Percentiles rank a stretch among this genome's conserved stretches.
Evolutionary conservation across 2,888 invertebrate species (phyloP).

Genomic region (Falcaria lacertinaria): DNA sequence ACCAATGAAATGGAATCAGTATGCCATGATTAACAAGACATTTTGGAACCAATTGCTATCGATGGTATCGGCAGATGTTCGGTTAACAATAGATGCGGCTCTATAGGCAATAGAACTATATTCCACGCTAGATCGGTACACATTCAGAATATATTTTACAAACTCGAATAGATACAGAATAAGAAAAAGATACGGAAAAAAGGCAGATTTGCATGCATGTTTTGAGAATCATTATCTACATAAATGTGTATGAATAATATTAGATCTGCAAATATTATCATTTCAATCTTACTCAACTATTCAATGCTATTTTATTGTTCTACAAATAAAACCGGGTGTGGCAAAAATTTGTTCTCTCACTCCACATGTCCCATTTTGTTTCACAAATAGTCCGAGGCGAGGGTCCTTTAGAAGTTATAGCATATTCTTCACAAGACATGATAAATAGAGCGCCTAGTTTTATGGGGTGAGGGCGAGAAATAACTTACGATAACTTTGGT

Average conservation of each 20-base stretch:
- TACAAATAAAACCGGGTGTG: constrained; percentile 42
- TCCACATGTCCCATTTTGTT: constrained; percentile 49
- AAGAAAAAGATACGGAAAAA: too few species aligned
- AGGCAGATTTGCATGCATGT: too few species aligned
- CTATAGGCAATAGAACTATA: constrained; percentile 32
- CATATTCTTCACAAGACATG: constrained; percentile 47
- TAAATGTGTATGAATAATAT: too few species aligned
- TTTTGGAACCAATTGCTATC: constrained; percentile 33
- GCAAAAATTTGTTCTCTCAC: constrained; percentile 54
- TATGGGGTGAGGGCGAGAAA: constrained; percentile 3
- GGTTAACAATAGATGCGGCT: constrained; percentile 41
- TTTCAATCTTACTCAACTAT: constrained; percentile 28
- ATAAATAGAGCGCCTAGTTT: constrained; percentile 33
- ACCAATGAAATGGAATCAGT: constrained; percentile 23
- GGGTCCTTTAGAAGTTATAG: constrained; percentile 49
- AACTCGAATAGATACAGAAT: too few species aligned
- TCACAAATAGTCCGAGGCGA: constrained; percentile 39
- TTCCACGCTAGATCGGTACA: constrained; percentile 17
- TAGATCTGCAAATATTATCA: too few species aligned
- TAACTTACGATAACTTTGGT: neutral
- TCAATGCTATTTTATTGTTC: too few species aligned
- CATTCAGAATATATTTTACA: constrained; percentile 1
- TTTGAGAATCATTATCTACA: too few species aligned
- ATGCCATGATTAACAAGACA: constrained; percentile 32
- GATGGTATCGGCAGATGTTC: constrained; percentile 51